Evolutionary conservation across 2,888 invertebrate genomes (phyloP), one percentile per base, ranked within the genome.

Genomic region (Oxyteleia sp.): DNA sequence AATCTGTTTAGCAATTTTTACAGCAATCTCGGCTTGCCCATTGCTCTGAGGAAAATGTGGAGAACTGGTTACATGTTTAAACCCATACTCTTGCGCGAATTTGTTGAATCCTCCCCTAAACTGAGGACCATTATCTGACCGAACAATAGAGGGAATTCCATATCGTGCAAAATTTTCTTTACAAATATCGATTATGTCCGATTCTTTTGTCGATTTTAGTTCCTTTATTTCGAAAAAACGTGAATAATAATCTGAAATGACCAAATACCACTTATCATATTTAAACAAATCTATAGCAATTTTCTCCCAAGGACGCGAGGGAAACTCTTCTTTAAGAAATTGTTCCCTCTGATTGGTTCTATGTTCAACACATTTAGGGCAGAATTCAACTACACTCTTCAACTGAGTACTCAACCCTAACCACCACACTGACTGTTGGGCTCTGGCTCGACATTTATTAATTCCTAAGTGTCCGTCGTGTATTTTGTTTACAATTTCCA

Each of bases 401-500:
- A 87, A 26, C 11, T 85, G 74, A 0, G 55, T 35, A 1, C 66
- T 63, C n/a, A 86, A 16, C 0, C 86, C 86, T 2, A 82, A 53
- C 87, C 87, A 88, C 86, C 86, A 88, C 8, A 88, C 82, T 5
- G 83, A 76, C 15, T 82, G 85, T n/a, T n/a, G n/a, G n/a, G n/a
- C n/a, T n/a, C n/a, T n/a, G n/a, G n/a, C n/a, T n/a, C n/a, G n/a
- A n/a, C 87, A 87, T 51, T 86, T 88, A 7, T 59, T 85, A 18
- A 89, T 84, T 0, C 88, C 89, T 0, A 86, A 74, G 61, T 89
- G 90, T 1, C 89, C 88, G 18, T 61, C 66, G 47, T 90, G 87
- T 1, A 89, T 66, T 47, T 53, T 47, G 15, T 75, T 13, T 16
- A 88, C 45, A 4, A 87, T 59, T 57, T 89, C 86, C 13, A 47